Evolutionary conservation across 2,888 invertebrate genomes (phyloP).

Genomic region (Prenolepis imparis): DNA sequence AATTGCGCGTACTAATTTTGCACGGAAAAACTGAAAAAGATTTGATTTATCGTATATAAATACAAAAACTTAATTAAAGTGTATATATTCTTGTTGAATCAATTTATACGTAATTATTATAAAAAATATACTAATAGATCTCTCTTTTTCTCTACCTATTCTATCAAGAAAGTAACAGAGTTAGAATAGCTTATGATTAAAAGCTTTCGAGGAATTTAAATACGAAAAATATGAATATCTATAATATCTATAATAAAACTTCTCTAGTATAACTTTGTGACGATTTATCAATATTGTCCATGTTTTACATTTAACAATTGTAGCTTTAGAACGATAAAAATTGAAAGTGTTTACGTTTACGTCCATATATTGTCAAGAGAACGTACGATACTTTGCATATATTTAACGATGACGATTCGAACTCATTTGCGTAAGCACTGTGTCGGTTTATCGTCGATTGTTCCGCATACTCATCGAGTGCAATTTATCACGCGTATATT

Average conservation of each 20-base stretch:
- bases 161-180: neutral
- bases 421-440: slow-evolving; percentile 35
- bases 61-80: neutral
- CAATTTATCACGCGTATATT: slow-evolving; percentile 34
- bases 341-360: neutral
- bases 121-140: neutral
- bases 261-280: neutral
- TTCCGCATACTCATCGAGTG: slow-evolving; percentile 21
- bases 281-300: neutral
- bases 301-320: neutral
- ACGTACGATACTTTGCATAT: slow-evolving; percentile 29
- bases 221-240: neutral
- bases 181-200: neutral
- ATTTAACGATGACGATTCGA: slow-evolving; percentile 25
- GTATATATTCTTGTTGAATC: neutral
- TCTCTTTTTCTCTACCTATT: neutral
- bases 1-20: neutral
- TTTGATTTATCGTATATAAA: neutral
- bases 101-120: neutral
- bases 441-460: slow-evolving; percentile 1
- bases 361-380: slow-evolving; percentile 4
- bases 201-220: neutral
- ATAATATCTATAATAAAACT: neutral
- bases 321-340: neutral
- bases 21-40: neutral